Percentiles rank a stretch among this genome's conserved stretches.
phyloP scores from a whole-genome alignment of 1,140 invertebrate species.

The Panonychus citri region DNA sequence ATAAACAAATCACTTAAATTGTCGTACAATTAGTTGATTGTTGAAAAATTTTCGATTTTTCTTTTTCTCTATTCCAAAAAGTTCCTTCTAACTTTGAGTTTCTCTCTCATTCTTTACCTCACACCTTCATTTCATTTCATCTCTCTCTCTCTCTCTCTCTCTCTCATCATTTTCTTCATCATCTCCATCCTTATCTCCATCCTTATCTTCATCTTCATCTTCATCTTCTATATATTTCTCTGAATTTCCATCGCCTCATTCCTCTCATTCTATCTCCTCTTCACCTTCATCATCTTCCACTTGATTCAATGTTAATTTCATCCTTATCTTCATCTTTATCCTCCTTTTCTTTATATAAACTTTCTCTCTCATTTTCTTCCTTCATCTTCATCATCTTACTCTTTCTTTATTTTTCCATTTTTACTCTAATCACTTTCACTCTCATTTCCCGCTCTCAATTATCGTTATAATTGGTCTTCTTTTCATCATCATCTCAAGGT shows the following conservation, averaged over 20 bases:
- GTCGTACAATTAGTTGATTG: too few species aligned
- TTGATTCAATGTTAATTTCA: not conserved
- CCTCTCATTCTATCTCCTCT: not conserved
- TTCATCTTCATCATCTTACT: not conserved
- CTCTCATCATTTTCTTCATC: not conserved
- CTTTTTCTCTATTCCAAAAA: too few species aligned
- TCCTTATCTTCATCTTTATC: not conserved
- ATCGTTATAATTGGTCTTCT: too few species aligned
- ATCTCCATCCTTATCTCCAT: not conserved
- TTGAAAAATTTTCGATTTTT: too few species aligned
- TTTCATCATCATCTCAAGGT: too few species aligned
- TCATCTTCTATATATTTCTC: not conserved
- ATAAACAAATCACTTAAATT: too few species aligned
- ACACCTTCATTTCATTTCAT: not conserved
- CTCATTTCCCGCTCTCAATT: not conserved
- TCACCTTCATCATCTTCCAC: not conserved
- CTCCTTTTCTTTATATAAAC: not conserved
- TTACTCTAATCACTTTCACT: not conserved
- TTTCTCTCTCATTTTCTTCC: not conserved
- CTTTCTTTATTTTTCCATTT: not conserved
- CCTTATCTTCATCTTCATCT: not conserved
- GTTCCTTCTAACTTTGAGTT: too few species aligned
- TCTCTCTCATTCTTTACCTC: not conserved
- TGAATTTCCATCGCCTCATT: too few species aligned
- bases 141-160: not conserved